A percentile compares a stretch with the other conserved stretches of the same genome.
phyloP scores from a whole-genome alignment of 2,888 invertebrate genomes.

The Cotesia congregata region DNA sequence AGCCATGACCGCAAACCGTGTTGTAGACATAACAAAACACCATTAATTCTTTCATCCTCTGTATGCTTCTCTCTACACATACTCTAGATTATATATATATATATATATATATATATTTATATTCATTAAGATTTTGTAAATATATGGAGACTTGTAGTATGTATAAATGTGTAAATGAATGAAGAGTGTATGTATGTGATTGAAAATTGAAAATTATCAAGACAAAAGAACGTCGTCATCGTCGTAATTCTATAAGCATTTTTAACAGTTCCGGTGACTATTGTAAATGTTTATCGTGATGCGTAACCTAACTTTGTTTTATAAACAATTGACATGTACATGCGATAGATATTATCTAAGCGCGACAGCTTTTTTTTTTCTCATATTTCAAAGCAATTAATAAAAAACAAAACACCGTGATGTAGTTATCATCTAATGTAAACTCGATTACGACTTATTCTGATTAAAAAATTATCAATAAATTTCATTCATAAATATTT shows the following conservation, averaged over 20 bases:
- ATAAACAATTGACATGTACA: slow-evolving; percentile 48
- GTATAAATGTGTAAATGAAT: neutral
- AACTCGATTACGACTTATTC: slow-evolving; percentile 19
- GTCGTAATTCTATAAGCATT: neutral
- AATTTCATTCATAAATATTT: slow-evolving; percentile 12
- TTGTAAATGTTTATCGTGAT: slow-evolving; percentile 47
- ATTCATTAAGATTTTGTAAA: neutral
- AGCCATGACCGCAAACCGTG: slow-evolving; percentile 57
- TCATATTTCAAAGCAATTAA: slow-evolving; percentile 45
- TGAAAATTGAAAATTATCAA: neutral
- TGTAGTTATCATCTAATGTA: neutral
- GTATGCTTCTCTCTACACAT: neutral
- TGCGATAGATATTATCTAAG: slow-evolving; percentile 50
- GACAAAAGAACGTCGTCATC: neutral
- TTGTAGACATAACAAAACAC: slow-evolving; percentile 67
- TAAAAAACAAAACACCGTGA: slow-evolving; percentile 36
- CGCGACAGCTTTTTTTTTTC: slow-evolving; percentile 44
- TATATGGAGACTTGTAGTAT: neutral
- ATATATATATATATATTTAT: neutral
- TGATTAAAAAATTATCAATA: slow-evolving; percentile 12
- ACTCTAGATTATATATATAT: neutral
- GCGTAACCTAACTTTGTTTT: slow-evolving; percentile 45
- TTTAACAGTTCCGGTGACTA: neutral
- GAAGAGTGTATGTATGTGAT: neutral
- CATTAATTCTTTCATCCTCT: slow-evolving; percentile 40